Evolutionary conservation across 2,797 vertebrate genomes (phyloP).

Genomic region (Danio tinwini): DNA sequence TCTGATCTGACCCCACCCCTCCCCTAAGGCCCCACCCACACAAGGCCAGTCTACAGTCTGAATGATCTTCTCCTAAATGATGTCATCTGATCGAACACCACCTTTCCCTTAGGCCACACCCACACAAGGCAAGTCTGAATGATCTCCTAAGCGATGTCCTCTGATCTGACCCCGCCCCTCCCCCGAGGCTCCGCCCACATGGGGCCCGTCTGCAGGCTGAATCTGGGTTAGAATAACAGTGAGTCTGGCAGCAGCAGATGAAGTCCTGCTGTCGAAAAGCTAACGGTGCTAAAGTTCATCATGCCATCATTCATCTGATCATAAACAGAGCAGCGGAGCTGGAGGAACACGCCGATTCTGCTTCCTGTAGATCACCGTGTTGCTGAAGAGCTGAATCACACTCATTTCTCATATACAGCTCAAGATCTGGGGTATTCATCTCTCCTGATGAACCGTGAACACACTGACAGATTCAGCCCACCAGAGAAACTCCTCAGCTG

Average conservation of each 20-base stretch:
- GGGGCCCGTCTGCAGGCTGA: neutral
- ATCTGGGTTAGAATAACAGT: slow-evolving; percentile 53
- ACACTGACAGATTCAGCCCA: neutral
- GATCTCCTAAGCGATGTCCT: no score
- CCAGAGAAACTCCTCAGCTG: neutral
- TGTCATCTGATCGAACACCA: no score
- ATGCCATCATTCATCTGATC: neutral
- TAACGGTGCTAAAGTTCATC: neutral
- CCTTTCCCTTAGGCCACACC: no score
- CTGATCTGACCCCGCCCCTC: no score
- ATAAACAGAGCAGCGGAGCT: neutral
- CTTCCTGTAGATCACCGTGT: no score
- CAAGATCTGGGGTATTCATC: neutral
- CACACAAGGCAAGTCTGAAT: no score
- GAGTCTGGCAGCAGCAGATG: neutral
- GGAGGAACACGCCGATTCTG: neutral
- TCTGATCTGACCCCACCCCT: neutral
- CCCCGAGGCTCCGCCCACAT: neutral
- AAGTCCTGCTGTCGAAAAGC: neutral
- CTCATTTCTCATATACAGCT: neutral
- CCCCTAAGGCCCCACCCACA: no score
- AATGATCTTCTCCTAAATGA: no score
- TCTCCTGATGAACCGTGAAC: neutral
- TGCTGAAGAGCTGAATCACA: no score
- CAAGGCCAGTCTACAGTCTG: no score